Conservation (phyloP, 2,888 invertebrate genomes). For the Clistopyga incitator region DNA sequence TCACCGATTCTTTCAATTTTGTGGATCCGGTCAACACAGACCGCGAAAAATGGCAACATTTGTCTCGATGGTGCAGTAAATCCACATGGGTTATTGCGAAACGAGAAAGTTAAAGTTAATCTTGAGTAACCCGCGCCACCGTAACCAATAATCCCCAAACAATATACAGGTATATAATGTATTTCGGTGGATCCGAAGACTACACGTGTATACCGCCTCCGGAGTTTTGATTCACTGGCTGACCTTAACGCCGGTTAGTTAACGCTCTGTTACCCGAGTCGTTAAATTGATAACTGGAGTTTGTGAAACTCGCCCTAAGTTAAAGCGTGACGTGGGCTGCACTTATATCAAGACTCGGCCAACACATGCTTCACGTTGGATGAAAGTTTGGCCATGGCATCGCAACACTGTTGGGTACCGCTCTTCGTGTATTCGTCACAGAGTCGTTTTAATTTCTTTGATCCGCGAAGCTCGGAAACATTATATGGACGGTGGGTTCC, state of each 20-base stretch:
- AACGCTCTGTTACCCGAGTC: conserved; percentile 3
- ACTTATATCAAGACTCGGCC: not conserved
- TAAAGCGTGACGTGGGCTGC: not conserved
- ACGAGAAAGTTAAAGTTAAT: not conserved
- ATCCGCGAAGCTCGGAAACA: not conserved
- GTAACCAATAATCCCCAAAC: not conserved
- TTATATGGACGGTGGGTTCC: not conserved
- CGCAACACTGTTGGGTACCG: not conserved
- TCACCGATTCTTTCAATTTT: too few species aligned
- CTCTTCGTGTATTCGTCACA: not conserved
- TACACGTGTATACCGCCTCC: not conserved
- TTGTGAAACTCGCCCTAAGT: not conserved
- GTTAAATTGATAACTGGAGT: conserved; percentile 1
- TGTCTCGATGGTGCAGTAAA: not conserved
- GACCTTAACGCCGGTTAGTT: conserved; percentile 5
- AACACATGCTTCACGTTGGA: not conserved
- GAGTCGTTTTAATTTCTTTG: not conserved
- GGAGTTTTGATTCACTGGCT: conserved; percentile 16
- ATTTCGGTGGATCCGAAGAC: not conserved
- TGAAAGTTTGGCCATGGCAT: not conserved
- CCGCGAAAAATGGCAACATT: not conserved
- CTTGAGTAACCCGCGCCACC: not conserved
- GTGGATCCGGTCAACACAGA: not conserved
- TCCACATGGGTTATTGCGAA: not conserved
- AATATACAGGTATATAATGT: not conserved